Evolutionary conservation across 2,888 invertebrate genomes (phyloP).

Genomic region (Sicus ferrugineus): DNA sequence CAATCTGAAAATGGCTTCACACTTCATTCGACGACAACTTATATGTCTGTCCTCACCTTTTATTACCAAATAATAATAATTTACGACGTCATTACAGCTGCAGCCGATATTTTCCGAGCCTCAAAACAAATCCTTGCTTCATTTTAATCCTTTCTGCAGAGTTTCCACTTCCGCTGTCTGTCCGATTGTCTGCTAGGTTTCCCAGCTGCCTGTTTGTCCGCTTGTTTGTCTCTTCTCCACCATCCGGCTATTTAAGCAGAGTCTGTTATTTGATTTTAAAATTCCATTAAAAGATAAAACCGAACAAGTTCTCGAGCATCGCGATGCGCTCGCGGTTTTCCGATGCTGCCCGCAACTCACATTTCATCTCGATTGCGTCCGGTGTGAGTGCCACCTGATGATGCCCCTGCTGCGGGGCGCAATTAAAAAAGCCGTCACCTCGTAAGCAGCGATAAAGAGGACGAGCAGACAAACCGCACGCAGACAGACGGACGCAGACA

Average conservation of each 20-base stretch:
- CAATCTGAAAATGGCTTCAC: too few relatives aligned
- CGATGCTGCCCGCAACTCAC: too few relatives aligned
- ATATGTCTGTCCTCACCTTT: too few relatives aligned
- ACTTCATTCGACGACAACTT: too few relatives aligned
- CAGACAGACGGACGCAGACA: too few relatives aligned
- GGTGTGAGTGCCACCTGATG: neutral
- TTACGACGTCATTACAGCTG: too few relatives aligned
- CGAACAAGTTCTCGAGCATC: slow-evolving; percentile 28
- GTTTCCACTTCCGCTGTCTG: neutral
- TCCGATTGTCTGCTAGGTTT: neutral
- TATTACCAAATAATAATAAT: too few relatives aligned
- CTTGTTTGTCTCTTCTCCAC: neutral
- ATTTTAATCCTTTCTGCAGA: neutral
- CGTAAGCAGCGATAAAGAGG: too few relatives aligned
- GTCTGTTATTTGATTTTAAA: slow-evolving; percentile 57
- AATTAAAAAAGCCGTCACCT: slow-evolving; percentile 37
- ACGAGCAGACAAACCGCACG: too few relatives aligned
- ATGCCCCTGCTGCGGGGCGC: slow-evolving; percentile 11
- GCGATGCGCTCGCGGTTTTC: too few relatives aligned
- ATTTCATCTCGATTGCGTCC: neutral
- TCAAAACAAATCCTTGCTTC: too few relatives aligned
- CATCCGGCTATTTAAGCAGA: slow-evolving; percentile 38
- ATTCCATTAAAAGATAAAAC: slow-evolving; percentile 56
- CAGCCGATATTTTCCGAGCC: too few relatives aligned
- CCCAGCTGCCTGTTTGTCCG: neutral